These are phyloP conservation scores for Scolopax rusticola DNA, from an alignment of 2,797 vertebrate species.

Conservation along the genomic window DNA sequence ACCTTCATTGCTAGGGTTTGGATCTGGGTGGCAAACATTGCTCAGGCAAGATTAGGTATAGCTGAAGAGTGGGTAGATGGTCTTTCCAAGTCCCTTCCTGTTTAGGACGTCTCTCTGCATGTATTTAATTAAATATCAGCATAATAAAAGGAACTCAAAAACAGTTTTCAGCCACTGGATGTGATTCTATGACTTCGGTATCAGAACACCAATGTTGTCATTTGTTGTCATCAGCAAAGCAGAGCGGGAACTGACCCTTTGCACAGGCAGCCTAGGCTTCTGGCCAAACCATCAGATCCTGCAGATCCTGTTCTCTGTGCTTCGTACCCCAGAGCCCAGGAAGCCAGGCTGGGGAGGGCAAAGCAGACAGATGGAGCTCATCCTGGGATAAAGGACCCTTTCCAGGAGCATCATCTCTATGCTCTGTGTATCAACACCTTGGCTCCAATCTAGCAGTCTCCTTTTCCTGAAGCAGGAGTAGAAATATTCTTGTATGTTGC, in stretches of 20 bases:
- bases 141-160: not conserved
- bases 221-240: not conserved
- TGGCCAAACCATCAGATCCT: not conserved
- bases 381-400: not conserved
- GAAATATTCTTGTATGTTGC: not conserved
- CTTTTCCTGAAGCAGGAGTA: not conserved
- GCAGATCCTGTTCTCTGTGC: not conserved
- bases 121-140: not conserved
- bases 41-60: not conserved
- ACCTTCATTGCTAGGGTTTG: not conserved
- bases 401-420: not conserved
- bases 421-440: not conserved
- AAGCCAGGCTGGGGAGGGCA: not conserved
- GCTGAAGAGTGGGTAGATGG: not conserved
- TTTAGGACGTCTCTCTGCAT: not conserved
- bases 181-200: not conserved
- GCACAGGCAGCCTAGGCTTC: not conserved
- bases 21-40: not conserved
- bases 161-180: not conserved
- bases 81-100: not conserved
- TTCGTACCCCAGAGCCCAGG: not conserved
- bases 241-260: not conserved
- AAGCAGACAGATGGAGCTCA: not conserved
- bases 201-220: not conserved
- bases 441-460: not conserved